phyloP scores from a whole-genome alignment of 2,797 vertebrate genomes.

The Enteromius treurensis region DNA sequence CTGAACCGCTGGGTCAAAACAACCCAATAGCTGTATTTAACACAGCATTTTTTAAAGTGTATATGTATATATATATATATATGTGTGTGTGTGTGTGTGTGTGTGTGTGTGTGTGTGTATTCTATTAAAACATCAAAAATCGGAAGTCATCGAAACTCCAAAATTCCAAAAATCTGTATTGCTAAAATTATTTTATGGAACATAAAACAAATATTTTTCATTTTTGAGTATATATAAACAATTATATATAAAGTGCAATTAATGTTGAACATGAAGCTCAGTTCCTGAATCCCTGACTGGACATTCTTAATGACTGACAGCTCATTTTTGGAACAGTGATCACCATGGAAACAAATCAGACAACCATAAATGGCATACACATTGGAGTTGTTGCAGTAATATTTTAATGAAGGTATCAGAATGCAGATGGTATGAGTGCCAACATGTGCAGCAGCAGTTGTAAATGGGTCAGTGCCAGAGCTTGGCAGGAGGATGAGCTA shows the following conservation, averaged over 20 bases:
- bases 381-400: slow-evolving; percentile 38
- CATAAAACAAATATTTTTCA: neutral
- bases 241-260: neutral
- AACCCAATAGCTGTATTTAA: too few species aligned
- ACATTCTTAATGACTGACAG: slow-evolving; percentile 73
- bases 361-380: slow-evolving; percentile 44
- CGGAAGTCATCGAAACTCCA: neutral
- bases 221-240: too few species aligned
- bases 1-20: too few species aligned
- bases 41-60: too few species aligned
- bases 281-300: slow-evolving; percentile 16
- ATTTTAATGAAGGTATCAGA: slow-evolving; percentile 50
- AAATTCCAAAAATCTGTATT: neutral
- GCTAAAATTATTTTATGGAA: neutral
- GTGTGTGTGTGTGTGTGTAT: too few species aligned
- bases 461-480: slow-evolving; percentile 46
- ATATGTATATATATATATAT: too few species aligned
- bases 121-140: neutral
- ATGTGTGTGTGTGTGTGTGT: too few species aligned
- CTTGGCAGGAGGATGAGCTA: slow-evolving; percentile 34
- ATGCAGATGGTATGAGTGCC: slow-evolving; percentile 43
- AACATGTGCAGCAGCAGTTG: slow-evolving; percentile 48
- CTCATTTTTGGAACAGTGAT: slow-evolving; percentile 76
- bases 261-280: neutral
- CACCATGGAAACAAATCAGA: slow-evolving; percentile 61